Evolutionary conservation across 2,797 vertebrate genomes (phyloP).

Genomic region (Anniella stebbinsi): DNA sequence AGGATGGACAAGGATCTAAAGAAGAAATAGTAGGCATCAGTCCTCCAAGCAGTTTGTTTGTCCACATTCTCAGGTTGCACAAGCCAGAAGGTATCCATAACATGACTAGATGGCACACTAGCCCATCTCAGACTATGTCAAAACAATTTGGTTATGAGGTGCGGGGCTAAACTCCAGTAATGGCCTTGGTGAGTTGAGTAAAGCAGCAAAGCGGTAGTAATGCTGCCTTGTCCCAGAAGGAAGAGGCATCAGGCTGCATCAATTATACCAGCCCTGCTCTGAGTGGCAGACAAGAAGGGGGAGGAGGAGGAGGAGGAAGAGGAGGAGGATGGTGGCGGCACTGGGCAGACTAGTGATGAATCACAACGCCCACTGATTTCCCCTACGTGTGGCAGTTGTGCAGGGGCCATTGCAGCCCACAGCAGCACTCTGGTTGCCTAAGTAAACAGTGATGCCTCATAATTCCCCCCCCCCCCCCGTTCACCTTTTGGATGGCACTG

Average conservation of each 20-base stretch:
- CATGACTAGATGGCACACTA: too few species aligned
- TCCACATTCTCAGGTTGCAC: too few species aligned
- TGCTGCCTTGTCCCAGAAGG: neutral
- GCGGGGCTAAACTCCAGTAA: neutral
- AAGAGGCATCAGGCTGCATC: too few species aligned
- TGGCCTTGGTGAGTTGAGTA: neutral
- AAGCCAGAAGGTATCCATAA: too few species aligned
- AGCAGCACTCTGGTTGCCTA: neutral
- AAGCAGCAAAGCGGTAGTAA: neutral
- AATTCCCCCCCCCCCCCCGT: neutral
- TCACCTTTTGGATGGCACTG: neutral
- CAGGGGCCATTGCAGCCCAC: too few species aligned
- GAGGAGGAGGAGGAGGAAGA: too few species aligned
- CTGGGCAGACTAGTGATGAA: neutral
- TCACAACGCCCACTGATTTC: neutral
- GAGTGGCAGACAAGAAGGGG: neutral
- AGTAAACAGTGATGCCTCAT: neutral
- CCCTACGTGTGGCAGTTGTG: too few species aligned
- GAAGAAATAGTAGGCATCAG: too few species aligned
- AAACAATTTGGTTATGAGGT: neutral
- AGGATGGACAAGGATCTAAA: too few species aligned
- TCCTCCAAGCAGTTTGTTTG: too few species aligned
- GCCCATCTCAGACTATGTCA: too few species aligned
- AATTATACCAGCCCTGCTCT: neutral
- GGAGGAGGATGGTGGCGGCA: too few species aligned